Evolutionary conservation across 2,113 vertebrate genomes (phyloP).

Genomic region (Eurystomus gularis): DNA sequence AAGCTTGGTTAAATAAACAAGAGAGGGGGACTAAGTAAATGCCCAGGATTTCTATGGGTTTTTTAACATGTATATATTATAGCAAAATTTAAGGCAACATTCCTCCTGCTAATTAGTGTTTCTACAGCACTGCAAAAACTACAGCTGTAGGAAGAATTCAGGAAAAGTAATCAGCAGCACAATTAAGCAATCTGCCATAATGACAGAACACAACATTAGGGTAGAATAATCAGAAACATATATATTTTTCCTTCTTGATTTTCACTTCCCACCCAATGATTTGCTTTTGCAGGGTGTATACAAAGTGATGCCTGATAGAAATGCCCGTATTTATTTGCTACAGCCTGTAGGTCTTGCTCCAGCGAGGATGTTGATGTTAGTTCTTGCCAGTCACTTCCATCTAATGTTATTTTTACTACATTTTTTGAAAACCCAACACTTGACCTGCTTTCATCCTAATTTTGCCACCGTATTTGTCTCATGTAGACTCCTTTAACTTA

Average conservation of each 20-base stretch:
- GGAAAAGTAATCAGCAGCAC: slow-evolving; percentile 75
- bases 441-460: background rate
- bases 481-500: background rate
- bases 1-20: slow-evolving; percentile 21
- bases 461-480: background rate
- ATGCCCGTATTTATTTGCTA: background rate
- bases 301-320: background rate
- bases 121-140: slow-evolving; percentile 43
- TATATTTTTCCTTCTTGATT: slow-evolving; percentile 64
- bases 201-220: slow-evolving; percentile 73
- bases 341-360: background rate
- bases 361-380: background rate
- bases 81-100: slow-evolving; percentile 53
- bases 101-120: slow-evolving; percentile 67
- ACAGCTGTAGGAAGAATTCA: slow-evolving; percentile 68
- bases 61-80: background rate
- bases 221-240: slow-evolving; percentile 71
- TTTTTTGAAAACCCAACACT: background rate
- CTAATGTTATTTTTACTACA: background rate
- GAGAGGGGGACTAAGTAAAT: background rate
- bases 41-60: background rate
- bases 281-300: slow-evolving; percentile 23
- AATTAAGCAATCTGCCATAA: slow-evolving; percentile 75
- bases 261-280: slow-evolving; percentile 50
- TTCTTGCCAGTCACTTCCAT: background rate